Evolutionary conservation across 53 echinoderm and acorn worm genomes (phyloP).

Genomic region (Holothuria leucospilota): DNA sequence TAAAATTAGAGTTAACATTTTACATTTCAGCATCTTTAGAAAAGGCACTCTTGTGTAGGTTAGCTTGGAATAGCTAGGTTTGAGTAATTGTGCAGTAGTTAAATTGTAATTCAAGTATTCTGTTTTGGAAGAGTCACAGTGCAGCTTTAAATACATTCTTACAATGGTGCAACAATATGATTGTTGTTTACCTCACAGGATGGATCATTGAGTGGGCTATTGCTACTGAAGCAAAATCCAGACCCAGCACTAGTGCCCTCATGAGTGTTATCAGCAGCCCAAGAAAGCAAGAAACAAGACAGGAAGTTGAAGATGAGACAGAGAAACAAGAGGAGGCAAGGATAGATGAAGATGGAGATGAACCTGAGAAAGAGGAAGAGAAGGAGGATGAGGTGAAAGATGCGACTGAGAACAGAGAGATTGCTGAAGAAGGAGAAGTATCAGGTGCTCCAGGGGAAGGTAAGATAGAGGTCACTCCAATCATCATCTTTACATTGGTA

Average conservation of each 20-base stretch:
- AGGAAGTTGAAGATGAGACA: slow-evolving; percentile 19
- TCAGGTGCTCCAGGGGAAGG: no score
- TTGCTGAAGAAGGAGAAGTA: no score
- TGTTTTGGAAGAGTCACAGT: no score
- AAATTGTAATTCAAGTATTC: no score
- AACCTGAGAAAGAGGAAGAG: slow-evolving; percentile 48
- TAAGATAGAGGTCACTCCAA: no score
- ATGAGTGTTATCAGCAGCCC: slow-evolving; percentile 17
- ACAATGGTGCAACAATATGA: neutral
- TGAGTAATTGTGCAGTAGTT: no score
- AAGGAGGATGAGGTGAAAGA: slow-evolving; percentile 36
- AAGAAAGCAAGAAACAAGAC: slow-evolving; percentile 8
- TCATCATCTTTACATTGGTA: no score
- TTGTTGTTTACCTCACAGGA: slow-evolving; percentile 47
- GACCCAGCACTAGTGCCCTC: slow-evolving; percentile 67
- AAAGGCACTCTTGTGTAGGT: no score
- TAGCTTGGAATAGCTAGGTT: no score
- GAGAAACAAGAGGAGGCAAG: slow-evolving; percentile 36
- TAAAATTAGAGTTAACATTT: no score
- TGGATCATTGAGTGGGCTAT: slow-evolving; percentile 99
- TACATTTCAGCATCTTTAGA: no score
- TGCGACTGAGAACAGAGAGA: neutral
- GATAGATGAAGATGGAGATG: slow-evolving; percentile 43
- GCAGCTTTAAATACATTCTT: neutral
- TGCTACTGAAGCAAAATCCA: slow-evolving; percentile 68